Conservation (phyloP, 2,888 invertebrate genomes). For the Therioaphis trifolii region DNA sequence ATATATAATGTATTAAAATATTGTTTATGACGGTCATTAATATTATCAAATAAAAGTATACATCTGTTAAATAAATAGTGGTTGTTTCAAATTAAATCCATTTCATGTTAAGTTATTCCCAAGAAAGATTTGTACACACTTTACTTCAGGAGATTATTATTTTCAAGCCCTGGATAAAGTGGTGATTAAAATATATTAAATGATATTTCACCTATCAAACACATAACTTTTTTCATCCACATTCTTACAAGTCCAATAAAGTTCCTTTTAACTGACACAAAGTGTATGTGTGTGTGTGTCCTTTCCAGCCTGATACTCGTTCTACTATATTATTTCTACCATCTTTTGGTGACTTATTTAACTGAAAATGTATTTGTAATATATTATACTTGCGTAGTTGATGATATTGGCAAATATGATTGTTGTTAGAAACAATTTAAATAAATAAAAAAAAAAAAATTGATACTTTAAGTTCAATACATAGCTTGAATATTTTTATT, state of each 20-base stretch:
- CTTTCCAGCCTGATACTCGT: neutral
- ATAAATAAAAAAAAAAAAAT: too few species aligned
- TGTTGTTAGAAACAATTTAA: too few species aligned
- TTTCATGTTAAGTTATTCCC: neutral
- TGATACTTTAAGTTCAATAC: too few species aligned
- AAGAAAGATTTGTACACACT: neutral
- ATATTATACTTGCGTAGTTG: too few species aligned
- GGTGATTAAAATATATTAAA: neutral
- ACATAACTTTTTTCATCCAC: neutral
- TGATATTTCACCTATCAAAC: neutral
- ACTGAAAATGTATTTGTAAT: neutral
- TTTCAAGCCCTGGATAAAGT: constrained; percentile 30
- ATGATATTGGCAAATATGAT: too few species aligned
- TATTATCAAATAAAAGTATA: too few species aligned
- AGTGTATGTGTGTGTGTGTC: too few species aligned
- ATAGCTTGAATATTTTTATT: neutral
- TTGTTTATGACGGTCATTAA: too few species aligned
- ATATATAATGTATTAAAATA: too few species aligned
- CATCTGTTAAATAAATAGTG: too few species aligned
- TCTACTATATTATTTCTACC: too few species aligned
- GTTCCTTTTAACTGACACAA: neutral
- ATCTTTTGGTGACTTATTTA: neutral
- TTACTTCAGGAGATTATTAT: constrained; percentile 28
- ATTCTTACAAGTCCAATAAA: neutral
- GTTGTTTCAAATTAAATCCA: neutral